Percentiles rank a stretch among this genome's conserved stretches.
Conservation (phyloP, 1,140 invertebrate genomes). For the Drosophila takahashii region DNA sequence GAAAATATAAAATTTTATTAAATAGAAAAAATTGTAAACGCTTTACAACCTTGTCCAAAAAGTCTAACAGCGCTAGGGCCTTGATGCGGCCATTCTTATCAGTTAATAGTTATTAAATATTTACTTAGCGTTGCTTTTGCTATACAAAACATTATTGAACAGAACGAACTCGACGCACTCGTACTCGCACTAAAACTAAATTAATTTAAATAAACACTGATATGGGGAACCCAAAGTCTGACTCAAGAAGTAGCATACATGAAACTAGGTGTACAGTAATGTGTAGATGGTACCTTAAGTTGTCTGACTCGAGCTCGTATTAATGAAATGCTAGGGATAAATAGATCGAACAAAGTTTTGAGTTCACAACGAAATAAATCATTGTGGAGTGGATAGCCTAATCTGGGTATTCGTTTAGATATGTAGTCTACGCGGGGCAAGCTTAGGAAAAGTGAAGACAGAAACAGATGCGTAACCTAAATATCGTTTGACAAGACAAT, state of each 20-base stretch:
- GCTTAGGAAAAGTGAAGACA: conserved; percentile 12
- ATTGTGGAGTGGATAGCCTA: neutral
- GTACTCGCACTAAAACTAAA: conserved; percentile 42
- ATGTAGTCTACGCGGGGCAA: conserved; percentile 25
- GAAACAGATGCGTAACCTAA: conserved; percentile 13
- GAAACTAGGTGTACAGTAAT: conserved; percentile 29
- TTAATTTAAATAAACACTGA: conserved; percentile 62
- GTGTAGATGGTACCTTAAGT: conserved; percentile 44
- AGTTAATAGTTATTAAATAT: conserved; percentile 51
- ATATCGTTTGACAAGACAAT: conserved; percentile 33
- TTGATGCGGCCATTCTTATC: conserved; percentile 26
- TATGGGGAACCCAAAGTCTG: conserved; percentile 49
- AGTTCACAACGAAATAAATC: neutral
- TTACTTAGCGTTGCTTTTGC: conserved; percentile 41
- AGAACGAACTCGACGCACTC: conserved; percentile 15
- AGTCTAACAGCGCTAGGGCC: conserved; percentile 31
- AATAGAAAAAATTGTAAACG: conserved; percentile 73
- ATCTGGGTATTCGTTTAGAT: neutral
- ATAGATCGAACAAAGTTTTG: conserved; percentile 21
- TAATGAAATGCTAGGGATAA: conserved; percentile 49
- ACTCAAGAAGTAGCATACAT: conserved; percentile 54
- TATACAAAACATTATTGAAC: conserved; percentile 38
- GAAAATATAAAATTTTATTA: conserved; percentile 81
- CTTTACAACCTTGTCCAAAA: conserved; percentile 69
- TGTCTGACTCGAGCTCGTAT: conserved; percentile 52